Conservation (phyloP, 2,113 vertebrate genomes). For the Echinops telfairi region DNA sequence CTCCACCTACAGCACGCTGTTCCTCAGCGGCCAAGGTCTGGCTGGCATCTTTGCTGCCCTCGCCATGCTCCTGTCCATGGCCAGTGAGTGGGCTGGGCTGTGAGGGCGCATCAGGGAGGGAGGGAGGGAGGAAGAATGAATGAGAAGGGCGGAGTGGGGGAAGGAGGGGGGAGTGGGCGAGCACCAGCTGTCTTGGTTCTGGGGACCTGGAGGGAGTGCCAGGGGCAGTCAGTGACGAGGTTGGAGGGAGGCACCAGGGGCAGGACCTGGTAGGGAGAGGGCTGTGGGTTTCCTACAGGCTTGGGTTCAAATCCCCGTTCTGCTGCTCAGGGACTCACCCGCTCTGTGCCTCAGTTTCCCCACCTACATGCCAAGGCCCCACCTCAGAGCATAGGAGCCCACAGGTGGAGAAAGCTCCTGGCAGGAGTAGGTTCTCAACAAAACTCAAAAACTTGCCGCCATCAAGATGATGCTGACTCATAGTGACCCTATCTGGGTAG, state of each 20-base stretch:
- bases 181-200: background rate
- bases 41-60: conserved; percentile 92
- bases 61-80: conserved; percentile 92
- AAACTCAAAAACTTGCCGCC: too few relatives aligned
- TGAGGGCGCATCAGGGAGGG: background rate
- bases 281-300: background rate
- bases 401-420: background rate
- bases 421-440: background rate
- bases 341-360: background rate
- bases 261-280: background rate
- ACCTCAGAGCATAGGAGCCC: background rate
- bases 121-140: background rate
- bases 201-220: background rate
- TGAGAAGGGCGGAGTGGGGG: too few relatives aligned
- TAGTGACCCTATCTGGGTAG: too few relatives aligned
- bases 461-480: too few relatives aligned
- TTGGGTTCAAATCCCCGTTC: background rate
- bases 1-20: conserved; percentile 90
- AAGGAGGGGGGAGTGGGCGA: background rate
- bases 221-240: background rate
- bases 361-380: background rate
- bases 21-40: conserved; percentile 94
- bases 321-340: background rate
- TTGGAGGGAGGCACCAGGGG: background rate
- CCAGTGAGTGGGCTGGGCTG: conserved; percentile 87